Conservation (phyloP, 2,797 vertebrate species). For the Synaphobranchus kaupii region DNA sequence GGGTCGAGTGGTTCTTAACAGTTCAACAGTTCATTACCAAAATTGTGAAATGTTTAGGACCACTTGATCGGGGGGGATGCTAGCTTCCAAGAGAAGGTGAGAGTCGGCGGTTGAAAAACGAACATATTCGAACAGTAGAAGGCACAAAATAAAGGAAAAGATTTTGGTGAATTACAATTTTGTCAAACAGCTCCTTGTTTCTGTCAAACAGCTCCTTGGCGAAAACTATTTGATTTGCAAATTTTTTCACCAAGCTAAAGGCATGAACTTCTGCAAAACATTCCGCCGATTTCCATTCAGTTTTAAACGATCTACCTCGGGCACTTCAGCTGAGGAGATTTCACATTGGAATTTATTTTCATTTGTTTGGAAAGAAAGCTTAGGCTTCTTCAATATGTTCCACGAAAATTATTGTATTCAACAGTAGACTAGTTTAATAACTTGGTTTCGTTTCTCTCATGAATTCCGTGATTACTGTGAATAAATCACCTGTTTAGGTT, state of each 20-base stretch:
- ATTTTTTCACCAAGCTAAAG: not conserved
- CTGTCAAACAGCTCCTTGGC: not conserved
- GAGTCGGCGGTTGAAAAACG: not conserved
- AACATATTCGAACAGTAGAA: not conserved
- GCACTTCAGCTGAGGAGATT: not conserved
- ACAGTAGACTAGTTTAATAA: not conserved
- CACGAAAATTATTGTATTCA: not conserved
- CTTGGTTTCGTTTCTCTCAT: not conserved
- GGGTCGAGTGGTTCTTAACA: conserved; percentile 92
- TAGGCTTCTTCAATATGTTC: not conserved
- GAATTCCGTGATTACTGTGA: not conserved
- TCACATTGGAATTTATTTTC: not conserved
- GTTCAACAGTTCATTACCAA: conserved; percentile 90
- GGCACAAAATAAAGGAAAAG: not conserved
- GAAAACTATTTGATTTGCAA: not conserved
- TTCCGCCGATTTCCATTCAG: not conserved
- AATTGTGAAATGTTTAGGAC: conserved; percentile 98
- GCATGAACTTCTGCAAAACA: not conserved
- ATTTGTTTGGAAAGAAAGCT: not conserved
- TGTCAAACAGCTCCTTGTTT: not conserved
- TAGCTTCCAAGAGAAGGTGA: not conserved
- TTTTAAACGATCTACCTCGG: not conserved
- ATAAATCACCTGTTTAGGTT: not conserved
- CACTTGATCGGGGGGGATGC: conserved; percentile 77
- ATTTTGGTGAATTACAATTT: not conserved